Percentiles rank a stretch among this genome's conserved stretches.
Evolutionary conservation across 1,140 invertebrate genomes (phyloP).

Genomic region (Heliconius eleuchia): DNA sequence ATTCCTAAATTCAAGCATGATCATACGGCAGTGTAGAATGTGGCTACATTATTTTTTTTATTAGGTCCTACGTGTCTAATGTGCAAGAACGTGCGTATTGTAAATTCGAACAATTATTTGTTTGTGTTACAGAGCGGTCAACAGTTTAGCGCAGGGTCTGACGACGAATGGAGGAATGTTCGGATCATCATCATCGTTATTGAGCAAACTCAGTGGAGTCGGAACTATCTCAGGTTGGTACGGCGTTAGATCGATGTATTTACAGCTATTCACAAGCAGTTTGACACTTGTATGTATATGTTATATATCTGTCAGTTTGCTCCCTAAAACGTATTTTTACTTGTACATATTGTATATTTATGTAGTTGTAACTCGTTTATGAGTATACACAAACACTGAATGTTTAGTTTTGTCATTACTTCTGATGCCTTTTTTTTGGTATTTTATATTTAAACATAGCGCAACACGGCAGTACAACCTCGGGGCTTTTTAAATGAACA

Average conservation of each 20-base stretch:
- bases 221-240: conserved; percentile 78
- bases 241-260: conserved; percentile 45
- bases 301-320: background rate
- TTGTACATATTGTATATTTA: too few relatives aligned
- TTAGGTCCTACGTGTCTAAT: conserved; percentile 32
- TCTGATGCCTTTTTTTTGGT: background rate
- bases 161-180: conserved; percentile 90
- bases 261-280: conserved; percentile 37
- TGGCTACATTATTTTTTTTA: conserved; percentile 36
- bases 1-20: conserved; percentile 52
- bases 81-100: conserved; percentile 39
- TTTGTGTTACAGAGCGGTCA: conserved; percentile 79
- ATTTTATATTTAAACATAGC: conserved; percentile 1
- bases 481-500: conserved; percentile 30
- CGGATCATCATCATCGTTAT: conserved; percentile 89
- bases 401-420: conserved; percentile 6
- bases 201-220: conserved; percentile 86
- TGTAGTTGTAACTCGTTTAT: background rate
- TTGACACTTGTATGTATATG: conserved; percentile 32
- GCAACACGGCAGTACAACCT: conserved; percentile 20
- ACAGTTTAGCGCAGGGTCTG: conserved; percentile 85
- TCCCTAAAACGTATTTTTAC: too few relatives aligned
- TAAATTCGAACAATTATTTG: conserved; percentile 49
- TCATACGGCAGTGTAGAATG: conserved; percentile 29
- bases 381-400: background rate